Evolutionary conservation across 2,113 vertebrate genomes (phyloP), one percentile per base, ranked within the genome.

Genomic region (Rhabdomys dilectus): DNA sequence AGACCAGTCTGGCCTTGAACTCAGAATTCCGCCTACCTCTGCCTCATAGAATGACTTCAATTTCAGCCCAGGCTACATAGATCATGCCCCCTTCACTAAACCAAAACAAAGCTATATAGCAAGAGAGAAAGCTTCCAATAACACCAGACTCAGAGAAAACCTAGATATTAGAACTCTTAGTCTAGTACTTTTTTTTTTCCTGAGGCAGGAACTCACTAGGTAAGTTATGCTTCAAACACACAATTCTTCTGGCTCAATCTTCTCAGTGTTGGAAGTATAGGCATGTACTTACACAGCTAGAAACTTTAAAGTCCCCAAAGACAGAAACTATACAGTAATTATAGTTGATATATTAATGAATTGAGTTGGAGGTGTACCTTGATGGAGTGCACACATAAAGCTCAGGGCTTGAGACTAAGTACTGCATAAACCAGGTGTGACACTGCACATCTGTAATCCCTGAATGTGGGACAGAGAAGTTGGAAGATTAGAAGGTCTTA

Each of bases 271-370:
- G 82, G 42, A 2, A 16, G 39, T n/a, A 72, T 22, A 72, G 68
- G 22, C 3, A 29, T 39, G 66, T 7, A 51, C 15, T 15, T 34
- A 26, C 39, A 45, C 34, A 29, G 26, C 60, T 48, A 45, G 7
- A 58, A 56, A 81, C 34, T 56, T 56, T n/a, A 62, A 84, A 39
- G 80, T 22, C 11, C 11, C 22, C 22, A 60, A 39, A 89, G 26
- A 82, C 22, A 82, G 75, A 81, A 60, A 58, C 22, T 96, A 64
- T 73, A 81, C 68, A 88, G 45, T 80, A 87, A 51, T 94, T 87
- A n/a, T 70, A 90, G 21, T 86, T 81, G 78, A 29, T 64, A 45
- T 80, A 17, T 88, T 91, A 82, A 76, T 42, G 60, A n/a, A n/a
- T 24, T 58, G 21, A 4, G 34, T 21, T 58, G 82, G 24, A 31